Evolutionary conservation across 2,797 vertebrate genomes (phyloP).

Genomic region (Crenuchus spilurus): DNA sequence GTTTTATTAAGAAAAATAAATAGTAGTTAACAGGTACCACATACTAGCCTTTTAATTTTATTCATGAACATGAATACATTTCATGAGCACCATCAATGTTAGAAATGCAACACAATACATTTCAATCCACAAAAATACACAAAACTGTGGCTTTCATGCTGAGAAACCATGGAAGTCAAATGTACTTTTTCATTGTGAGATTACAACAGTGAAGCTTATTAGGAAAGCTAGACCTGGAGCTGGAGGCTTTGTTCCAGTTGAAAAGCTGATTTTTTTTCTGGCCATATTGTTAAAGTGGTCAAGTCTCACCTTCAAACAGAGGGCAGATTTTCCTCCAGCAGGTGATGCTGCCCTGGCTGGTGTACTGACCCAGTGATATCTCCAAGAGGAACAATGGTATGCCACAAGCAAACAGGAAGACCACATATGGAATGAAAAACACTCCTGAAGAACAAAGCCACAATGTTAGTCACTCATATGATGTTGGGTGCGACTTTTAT

Average conservation of each 20-base stretch:
- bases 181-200: too few relatives aligned
- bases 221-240: too few relatives aligned
- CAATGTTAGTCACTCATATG: neutral
- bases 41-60: too few relatives aligned
- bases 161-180: too few relatives aligned
- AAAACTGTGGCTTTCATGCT: too few relatives aligned
- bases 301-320: constrained; percentile 77
- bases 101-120: too few relatives aligned
- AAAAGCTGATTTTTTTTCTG: neutral
- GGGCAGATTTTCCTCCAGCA: constrained; percentile 81
- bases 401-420: constrained; percentile 80
- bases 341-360: constrained; percentile 77
- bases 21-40: too few relatives aligned
- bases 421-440: constrained; percentile 80
- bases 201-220: too few relatives aligned
- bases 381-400: constrained; percentile 82
- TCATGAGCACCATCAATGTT: too few relatives aligned
- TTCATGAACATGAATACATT: too few relatives aligned
- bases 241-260: too few relatives aligned
- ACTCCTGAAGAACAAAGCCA: constrained; percentile 67
- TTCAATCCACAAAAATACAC: neutral
- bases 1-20: too few relatives aligned
- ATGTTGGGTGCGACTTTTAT: neutral
- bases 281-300: neutral
- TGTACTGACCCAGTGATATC: constrained; percentile 78